phyloP scores from a whole-genome alignment of 2,113 vertebrate species.

The Tretioscincus oriximinensis region DNA sequence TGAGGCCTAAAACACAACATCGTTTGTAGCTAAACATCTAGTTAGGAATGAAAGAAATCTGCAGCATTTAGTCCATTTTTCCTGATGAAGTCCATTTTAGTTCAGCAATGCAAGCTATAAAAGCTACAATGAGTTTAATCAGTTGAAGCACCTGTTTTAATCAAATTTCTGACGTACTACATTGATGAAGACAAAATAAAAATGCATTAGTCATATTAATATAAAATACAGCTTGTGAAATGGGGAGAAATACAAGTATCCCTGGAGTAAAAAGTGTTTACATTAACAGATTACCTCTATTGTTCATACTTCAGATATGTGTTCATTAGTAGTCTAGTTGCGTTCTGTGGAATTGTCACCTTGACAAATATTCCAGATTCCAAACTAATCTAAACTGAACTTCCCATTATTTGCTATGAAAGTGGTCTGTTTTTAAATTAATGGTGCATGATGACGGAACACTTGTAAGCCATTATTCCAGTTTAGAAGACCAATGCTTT shows the following conservation, averaged over 20 bases:
- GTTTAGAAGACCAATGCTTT: neutral
- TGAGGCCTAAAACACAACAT: neutral
- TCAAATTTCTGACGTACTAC: neutral
- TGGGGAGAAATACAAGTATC: neutral
- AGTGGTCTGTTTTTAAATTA: constrained; percentile 19
- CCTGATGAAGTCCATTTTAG: constrained; percentile 1
- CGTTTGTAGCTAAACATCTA: neutral
- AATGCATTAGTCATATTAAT: neutral
- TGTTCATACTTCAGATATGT: neutral
- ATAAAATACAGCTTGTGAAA: neutral
- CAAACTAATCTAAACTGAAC: neutral
- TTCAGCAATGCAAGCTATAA: neutral
- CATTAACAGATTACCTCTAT: neutral
- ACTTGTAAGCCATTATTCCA: neutral
- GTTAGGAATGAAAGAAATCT: neutral
- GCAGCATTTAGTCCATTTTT: neutral
- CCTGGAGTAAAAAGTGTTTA: neutral
- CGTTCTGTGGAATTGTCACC: neutral
- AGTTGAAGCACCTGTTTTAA: neutral
- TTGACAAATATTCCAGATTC: neutral
- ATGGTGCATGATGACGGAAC: neutral
- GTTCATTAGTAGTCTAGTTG: neutral
- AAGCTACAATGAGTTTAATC: neutral
- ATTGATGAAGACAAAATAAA: constrained; percentile 8
- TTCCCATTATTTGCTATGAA: neutral